These are phyloP conservation scores for Leucopternis melanops DNA, from an alignment of 2,113 vertebrate genomes.

Conservation along the genomic window DNA sequence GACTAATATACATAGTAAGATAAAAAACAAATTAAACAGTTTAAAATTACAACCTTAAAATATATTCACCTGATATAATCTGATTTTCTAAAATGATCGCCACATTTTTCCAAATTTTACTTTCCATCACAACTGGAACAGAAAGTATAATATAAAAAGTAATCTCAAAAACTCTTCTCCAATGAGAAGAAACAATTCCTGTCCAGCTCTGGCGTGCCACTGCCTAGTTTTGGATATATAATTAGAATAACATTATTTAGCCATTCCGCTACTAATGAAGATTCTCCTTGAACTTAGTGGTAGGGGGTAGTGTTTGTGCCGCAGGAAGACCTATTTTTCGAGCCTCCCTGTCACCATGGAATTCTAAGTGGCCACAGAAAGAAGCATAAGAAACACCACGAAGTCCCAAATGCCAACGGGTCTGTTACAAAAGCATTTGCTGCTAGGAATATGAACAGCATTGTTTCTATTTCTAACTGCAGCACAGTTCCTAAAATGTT, in stretches of 20 bases:
- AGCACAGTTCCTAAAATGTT: not conserved
- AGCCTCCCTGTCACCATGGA: not conserved
- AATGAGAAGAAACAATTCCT: not conserved
- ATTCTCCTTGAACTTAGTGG: not conserved
- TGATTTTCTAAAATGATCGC: not conserved
- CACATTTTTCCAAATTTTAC: not conserved
- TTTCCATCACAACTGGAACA: not conserved
- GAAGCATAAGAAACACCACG: fast-evolving
- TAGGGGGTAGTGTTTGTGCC: not conserved
- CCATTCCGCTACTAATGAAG: not conserved
- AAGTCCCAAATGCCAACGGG: not conserved
- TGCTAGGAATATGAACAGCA: not conserved
- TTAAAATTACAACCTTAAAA: not conserved
- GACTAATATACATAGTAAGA: not conserved
- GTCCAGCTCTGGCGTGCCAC: not conserved
- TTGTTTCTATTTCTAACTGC: not conserved
- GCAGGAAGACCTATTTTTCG: not conserved
- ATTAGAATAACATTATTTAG: not conserved
- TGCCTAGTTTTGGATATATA: not conserved
- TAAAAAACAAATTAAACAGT: not conserved
- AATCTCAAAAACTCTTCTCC: not conserved
- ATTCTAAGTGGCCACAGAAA: not conserved
- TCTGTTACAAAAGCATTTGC: not conserved
- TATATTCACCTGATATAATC: not conserved
- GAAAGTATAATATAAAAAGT: not conserved